Base-by-base conservation (phyloP, 2,888 invertebrate genomes). In the Drosophila neonasuta region DNA sequence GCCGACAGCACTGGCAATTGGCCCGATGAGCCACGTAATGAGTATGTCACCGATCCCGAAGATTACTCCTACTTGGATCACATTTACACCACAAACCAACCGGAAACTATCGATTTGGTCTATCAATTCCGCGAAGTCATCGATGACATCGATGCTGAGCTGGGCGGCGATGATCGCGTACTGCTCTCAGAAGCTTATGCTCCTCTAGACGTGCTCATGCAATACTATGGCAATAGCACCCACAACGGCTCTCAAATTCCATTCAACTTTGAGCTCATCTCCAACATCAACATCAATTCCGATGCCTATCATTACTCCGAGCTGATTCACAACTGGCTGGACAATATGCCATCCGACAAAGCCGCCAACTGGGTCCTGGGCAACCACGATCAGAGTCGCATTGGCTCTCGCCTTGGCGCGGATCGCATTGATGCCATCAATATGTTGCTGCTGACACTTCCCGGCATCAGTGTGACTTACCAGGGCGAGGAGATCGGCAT, bases 391-490 rank as follows among this genome's bases (percentile, higher is more conserved):
- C 92, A 93, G 15, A 92, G 89, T 50, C 92, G 96, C 74, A 92
- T 94, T 9, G 94, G 94, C 0, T 92, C 94, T 0, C 93, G 96
- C 68, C 93, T 94, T 69, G 95, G 95, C 1, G 90, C 91, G 0
- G 93, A 93, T 61, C 92, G 95, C 76, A 93, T 94, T 0, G 96
- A 97, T 89, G 94, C 94, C 17, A 92, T 96, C 73, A 96, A 96
- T 83, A 96, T 97, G 94, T 88, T 98, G 50, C 91, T 94, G 3
- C 91, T 96, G 80, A 92, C 97, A 7, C 91, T 98, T 56, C 97
- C 97, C 2, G 98, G 98, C 29, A 93, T 96, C 9, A 94, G 94
- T 49, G 93, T 97, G 1, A 95, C 95, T 0, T 98, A 97, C 88
- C 76, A 89, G 87, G 95, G 95, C 0, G 95, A 95, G 80, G 95